phyloP scores from a whole-genome alignment of 37 sponge, comb jelly and placozoan genomes.

The Eunapius fragilis region DNA sequence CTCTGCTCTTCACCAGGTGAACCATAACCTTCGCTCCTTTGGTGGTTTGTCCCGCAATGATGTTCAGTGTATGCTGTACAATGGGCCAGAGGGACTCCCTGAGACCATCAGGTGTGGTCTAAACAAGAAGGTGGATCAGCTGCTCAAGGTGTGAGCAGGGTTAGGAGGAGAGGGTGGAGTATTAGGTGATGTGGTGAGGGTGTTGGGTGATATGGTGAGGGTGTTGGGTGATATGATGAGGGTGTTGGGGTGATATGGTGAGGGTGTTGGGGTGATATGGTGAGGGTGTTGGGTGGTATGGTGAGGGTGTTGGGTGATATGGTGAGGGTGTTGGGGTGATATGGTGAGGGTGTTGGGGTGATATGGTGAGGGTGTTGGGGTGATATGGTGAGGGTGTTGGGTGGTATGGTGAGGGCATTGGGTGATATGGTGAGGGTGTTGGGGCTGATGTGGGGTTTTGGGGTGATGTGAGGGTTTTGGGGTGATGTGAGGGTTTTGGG shows the following conservation, averaged over 20 bases:
- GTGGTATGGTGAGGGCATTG: no score
- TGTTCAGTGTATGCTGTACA: slow-evolving; percentile 71
- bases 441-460: not conserved
- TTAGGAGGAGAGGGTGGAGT: not conserved
- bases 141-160: slow-evolving; percentile 47
- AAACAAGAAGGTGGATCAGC: slow-evolving; percentile 67
- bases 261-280: no score
- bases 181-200: not conserved
- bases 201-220: no score
- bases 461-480: not conserved
- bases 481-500: no score
- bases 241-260: no score
- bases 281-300: no score
- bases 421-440: slow-evolving; percentile 2
- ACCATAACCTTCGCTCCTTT: slow-evolving; percentile 57
- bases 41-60: slow-evolving; percentile 59
- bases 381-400: not conserved
- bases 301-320: not conserved
- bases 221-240: no score
- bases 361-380: not conserved
- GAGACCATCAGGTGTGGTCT: slow-evolving; percentile 45
- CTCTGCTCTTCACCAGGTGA: slow-evolving; percentile 50
- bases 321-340: not conserved
- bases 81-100: slow-evolving; percentile 45
- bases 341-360: not conserved